These are phyloP conservation scores for Volucella inanis DNA, from an alignment of 2,888 invertebrate species.

Conservation along the genomic window DNA sequence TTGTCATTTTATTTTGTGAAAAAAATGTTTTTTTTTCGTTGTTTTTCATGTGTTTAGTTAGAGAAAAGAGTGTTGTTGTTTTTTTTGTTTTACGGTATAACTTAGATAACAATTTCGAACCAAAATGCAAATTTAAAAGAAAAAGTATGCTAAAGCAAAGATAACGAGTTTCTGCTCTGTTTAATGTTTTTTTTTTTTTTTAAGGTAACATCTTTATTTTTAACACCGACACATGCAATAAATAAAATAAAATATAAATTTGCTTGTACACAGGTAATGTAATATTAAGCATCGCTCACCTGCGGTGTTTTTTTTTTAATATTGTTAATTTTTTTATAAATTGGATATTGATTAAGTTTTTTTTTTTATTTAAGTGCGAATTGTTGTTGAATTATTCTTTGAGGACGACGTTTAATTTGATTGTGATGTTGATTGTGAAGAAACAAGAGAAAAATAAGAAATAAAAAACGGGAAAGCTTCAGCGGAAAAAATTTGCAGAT, in stretches of 20 bases:
- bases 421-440: conserved; percentile 55
- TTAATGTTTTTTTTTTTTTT: neutral
- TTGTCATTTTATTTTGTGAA: conserved; percentile 66
- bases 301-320: conserved; percentile 57
- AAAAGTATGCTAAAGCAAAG: conserved; percentile 34
- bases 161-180: neutral
- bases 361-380: conserved; percentile 36
- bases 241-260: conserved; percentile 34
- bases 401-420: conserved; percentile 41
- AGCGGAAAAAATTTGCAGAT: conserved; percentile 65
- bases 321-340: conserved; percentile 29
- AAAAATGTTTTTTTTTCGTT: conserved; percentile 52
- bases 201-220: conserved; percentile 43
- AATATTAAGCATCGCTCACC: conserved; percentile 57
- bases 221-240: conserved; percentile 65
- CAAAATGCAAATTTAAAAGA: conserved; percentile 43
- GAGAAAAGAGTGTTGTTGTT: conserved; percentile 56
- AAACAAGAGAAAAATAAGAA: conserved; percentile 53
- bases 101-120: conserved; percentile 44
- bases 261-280: conserved; percentile 17
- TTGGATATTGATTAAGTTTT: conserved; percentile 26
- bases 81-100: conserved; percentile 46
- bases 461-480: conserved; percentile 69
- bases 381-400: conserved; percentile 61
- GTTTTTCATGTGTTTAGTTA: conserved; percentile 46